phyloP scores from a whole-genome alignment of 2,113 vertebrate genomes.

The Melanerpes aurifrons region DNA sequence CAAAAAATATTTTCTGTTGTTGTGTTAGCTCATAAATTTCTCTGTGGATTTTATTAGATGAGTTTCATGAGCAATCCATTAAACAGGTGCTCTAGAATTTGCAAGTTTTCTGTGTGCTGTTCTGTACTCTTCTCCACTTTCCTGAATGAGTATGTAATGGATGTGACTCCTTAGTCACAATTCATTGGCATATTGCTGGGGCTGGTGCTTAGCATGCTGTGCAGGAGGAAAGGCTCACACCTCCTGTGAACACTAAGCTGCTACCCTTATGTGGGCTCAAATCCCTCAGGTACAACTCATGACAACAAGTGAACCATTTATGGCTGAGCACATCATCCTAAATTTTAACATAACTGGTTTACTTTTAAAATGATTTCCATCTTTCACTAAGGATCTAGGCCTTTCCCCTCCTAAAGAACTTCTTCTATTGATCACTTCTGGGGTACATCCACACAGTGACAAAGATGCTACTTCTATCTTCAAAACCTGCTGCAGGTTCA shows the following conservation, averaged over 20 bases:
- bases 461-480: neutral
- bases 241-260: neutral
- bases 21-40: neutral
- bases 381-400: neutral
- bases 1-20: neutral
- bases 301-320: neutral
- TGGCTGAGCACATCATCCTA: neutral
- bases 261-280: neutral
- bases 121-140: neutral
- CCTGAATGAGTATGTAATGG: neutral
- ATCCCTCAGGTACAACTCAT: neutral
- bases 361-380: neutral
- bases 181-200: neutral
- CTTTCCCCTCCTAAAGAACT: neutral
- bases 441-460: accelerated
- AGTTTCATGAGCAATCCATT: neutral
- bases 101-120: neutral
- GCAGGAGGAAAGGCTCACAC: neutral
- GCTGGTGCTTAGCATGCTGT: neutral
- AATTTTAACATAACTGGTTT: neutral
- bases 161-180: neutral
- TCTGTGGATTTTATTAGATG: neutral
- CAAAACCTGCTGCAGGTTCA: neutral
- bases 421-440: neutral
- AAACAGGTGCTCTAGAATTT: neutral